Conservation (phyloP, 2,888 invertebrate species). For the Scelioninae gen. 1 region DNA sequence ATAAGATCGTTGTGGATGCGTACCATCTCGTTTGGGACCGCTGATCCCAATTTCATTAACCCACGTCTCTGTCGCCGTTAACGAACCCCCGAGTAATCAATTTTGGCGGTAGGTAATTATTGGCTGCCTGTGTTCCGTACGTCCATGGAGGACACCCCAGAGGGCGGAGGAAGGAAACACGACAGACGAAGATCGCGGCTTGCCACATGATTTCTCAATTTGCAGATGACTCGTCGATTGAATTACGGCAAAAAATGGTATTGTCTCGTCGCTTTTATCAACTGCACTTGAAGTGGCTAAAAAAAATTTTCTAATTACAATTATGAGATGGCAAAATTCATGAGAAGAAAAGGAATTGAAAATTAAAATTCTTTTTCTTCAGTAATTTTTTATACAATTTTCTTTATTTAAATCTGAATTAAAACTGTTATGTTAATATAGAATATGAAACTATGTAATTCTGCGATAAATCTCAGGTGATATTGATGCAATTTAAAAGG, state of each 20-base stretch:
- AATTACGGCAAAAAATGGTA: slow-evolving; percentile 23
- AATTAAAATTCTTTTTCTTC: no score
- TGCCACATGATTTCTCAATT: slow-evolving; percentile 44
- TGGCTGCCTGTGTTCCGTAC: slow-evolving; percentile 70
- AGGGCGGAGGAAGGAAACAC: slow-evolving; percentile 6
- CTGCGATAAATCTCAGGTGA: no score
- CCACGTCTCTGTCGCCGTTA: slow-evolving; percentile 71
- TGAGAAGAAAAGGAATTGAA: no score
- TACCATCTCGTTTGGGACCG: slow-evolving; percentile 37
- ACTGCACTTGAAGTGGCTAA: no score
- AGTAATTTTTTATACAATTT: no score
- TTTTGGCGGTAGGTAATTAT: slow-evolving; percentile 79
- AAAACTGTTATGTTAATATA: no score
- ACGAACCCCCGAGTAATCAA: slow-evolving; percentile 78
- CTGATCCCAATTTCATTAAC: slow-evolving; percentile 78
- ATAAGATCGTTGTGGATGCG: slow-evolving; percentile 4
- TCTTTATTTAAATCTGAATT: no score
- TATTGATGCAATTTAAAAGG: no score
- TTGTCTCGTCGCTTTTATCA: background rate
- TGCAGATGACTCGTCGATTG: slow-evolving; percentile 13
- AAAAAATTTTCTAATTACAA: no score
- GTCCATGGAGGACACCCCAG: no score
- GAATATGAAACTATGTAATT: no score
- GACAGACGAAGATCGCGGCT: slow-evolving; percentile 20
- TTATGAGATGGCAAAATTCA: no score